Percentiles rank a stretch among this genome's conserved stretches.
Evolutionary conservation across 1,140 invertebrate genomes (phyloP).

Genomic region (Cardiocondyla obscurior): DNA sequence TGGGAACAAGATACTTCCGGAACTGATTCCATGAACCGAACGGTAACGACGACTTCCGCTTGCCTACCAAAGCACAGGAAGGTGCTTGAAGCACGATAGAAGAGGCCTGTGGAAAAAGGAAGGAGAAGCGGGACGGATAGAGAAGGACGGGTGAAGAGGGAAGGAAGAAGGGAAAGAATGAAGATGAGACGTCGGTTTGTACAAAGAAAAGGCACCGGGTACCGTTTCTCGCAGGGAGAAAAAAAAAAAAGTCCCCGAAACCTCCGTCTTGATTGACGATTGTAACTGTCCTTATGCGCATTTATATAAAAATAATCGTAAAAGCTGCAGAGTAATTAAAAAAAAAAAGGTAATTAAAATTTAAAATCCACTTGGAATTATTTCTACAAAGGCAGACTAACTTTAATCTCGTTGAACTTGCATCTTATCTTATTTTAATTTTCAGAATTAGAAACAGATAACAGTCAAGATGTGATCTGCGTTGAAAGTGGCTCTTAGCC

Average conservation of each 20-base stretch:
- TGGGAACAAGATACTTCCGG: conserved; percentile 73
- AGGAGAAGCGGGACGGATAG: background rate
- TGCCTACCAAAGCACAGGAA: conserved; percentile 61
- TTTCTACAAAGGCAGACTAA: no score
- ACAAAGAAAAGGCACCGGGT: conserved; percentile 51
- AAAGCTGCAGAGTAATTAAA: conserved; percentile 16
- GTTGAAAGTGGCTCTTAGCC: no score
- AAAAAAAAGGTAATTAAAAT: no score
- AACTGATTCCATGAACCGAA: conserved; percentile 71
- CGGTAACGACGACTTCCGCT: conserved; percentile 74
- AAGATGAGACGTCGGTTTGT: conserved; percentile 58
- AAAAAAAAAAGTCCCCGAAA: conserved; percentile 31
- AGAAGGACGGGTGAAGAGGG: conserved; percentile 10
- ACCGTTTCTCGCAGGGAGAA: conserved; percentile 4
- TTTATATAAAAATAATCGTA: conserved; percentile 41
- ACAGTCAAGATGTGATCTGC: no score
- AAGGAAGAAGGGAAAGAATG: conserved; percentile 40
- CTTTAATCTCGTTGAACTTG: no score
- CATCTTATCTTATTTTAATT: no score
- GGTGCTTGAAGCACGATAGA: conserved; percentile 49
- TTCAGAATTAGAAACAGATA: no score
- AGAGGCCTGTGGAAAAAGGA: conserved; percentile 3
- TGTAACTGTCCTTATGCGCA: conserved; percentile 32
- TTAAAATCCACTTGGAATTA: no score
- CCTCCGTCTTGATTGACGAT: conserved; percentile 53